Evolutionary conservation across 92 coral and sea anemone genomes (phyloP).

Genomic region (Isaurus tuberculatus): DNA sequence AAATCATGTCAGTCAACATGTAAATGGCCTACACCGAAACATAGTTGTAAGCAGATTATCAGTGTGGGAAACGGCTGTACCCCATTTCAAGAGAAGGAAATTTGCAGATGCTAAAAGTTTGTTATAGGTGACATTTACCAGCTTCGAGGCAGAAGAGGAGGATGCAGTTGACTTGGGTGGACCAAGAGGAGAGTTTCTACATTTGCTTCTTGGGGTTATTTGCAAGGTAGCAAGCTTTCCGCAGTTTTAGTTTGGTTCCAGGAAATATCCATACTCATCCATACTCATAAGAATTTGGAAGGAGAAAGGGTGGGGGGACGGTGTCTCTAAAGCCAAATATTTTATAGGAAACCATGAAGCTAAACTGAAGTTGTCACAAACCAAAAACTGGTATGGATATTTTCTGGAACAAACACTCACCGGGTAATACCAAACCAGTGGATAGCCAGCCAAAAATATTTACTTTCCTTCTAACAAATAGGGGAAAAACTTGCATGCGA

Average conservation of each 20-base stretch:
- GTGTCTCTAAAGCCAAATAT: background rate
- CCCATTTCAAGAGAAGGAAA: conserved; percentile 49
- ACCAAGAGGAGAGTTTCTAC: conserved; percentile 64
- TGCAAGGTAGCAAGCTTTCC: conserved; percentile 56
- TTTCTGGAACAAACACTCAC: conserved; percentile 1
- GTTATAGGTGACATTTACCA: conserved; percentile 55
- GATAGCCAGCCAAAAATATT: conserved; percentile 32
- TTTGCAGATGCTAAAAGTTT: conserved; percentile 50
- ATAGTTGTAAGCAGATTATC: background rate
- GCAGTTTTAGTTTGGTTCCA: background rate
- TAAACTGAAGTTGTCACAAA: conserved; percentile 27
- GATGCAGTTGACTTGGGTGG: conserved; percentile 66
- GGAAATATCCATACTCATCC: background rate
- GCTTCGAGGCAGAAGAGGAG: conserved; percentile 49
- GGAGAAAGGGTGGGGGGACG: conserved; percentile 2
- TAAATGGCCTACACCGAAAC: no score
- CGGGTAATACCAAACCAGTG: conserved; percentile 19
- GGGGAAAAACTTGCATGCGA: conserved; percentile 24
- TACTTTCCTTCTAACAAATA: conserved; percentile 29
- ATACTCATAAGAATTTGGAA: no score
- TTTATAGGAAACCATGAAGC: background rate
- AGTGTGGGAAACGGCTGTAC: conserved; percentile 33
- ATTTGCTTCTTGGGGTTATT: conserved; percentile 62
- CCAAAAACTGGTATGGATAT: conserved; percentile 33
- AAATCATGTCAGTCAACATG: no score